Conservation (phyloP, 2,888 invertebrate species). For the Athrips mouffetella region DNA sequence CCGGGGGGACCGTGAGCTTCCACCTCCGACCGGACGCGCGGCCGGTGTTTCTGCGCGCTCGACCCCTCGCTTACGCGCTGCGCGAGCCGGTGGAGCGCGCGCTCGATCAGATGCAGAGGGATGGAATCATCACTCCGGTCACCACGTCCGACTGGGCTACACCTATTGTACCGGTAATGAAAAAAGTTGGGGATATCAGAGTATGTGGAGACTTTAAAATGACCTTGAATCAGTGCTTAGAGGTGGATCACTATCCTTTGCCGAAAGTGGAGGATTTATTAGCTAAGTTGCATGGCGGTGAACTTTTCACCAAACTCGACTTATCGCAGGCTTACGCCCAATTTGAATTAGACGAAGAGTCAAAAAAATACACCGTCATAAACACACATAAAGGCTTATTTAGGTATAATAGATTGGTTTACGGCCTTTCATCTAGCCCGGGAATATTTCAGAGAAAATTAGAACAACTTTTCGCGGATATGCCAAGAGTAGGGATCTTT, state of each 20-base stretch:
- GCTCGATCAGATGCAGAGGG: constrained; percentile 17
- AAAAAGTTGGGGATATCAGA: constrained; percentile 20
- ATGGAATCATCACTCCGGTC: constrained; percentile 22
- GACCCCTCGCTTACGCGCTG: too few relatives aligned
- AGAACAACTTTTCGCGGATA: constrained; percentile 17
- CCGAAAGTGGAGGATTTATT: constrained; percentile 19
- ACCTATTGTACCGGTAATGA: too few relatives aligned
- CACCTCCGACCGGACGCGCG: constrained; percentile 1
- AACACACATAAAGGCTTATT: constrained; percentile 27
- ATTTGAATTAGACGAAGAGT: constrained; percentile 19
- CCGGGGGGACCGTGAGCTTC: constrained; percentile 12
- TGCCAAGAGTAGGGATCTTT: constrained; percentile 21
- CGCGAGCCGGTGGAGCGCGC: too few relatives aligned
- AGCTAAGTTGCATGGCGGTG: constrained; percentile 10
- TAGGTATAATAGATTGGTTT: constrained; percentile 25
- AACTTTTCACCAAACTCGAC: constrained; percentile 14
- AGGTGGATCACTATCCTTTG: constrained; percentile 22
- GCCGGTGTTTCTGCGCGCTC: too few relatives aligned
- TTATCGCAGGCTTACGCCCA: too few relatives aligned
- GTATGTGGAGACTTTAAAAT: constrained; percentile 20
- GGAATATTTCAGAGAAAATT: constrained; percentile 25
- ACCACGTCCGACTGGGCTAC: constrained; percentile 24
- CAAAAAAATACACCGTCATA: constrained; percentile 20
- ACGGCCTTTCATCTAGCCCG: constrained; percentile 24
- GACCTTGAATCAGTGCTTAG: constrained; percentile 18